phyloP scores from a whole-genome alignment of 2,888 invertebrate species.

The Melieria omissa region DNA sequence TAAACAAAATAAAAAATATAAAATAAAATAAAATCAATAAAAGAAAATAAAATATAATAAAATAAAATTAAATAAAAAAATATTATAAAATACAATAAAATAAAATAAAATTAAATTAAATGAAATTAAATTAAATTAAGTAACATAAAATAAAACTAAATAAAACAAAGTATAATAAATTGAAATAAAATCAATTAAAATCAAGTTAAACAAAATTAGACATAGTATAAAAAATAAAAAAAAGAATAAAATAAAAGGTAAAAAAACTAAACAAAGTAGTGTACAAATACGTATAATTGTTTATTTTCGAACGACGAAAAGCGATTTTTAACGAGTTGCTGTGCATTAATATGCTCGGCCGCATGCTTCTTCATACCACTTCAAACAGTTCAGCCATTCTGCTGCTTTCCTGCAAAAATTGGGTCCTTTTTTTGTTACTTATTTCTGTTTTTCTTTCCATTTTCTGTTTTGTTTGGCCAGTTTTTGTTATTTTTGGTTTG shows the following conservation, averaged over 20 bases:
- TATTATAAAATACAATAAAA: too few relatives aligned
- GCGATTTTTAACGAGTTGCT: slow-evolving; percentile 21
- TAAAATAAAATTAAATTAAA: too few relatives aligned
- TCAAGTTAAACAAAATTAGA: neutral
- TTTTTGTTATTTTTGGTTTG: neutral
- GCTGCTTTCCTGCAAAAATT: neutral
- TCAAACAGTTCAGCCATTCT: neutral
- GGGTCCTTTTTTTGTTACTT: neutral
- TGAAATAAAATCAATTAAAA: too few relatives aligned
- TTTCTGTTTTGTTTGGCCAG: neutral
- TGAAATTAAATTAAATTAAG: too few relatives aligned
- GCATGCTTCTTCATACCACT: neutral
- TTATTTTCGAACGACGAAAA: neutral
- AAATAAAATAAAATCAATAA: neutral
- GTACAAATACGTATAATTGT: neutral
- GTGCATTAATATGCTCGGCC: slow-evolving; percentile 3
- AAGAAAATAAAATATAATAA: neutral
- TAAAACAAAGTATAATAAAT: too few relatives aligned
- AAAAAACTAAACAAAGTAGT: neutral
- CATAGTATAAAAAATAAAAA: neutral
- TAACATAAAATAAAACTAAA: too few relatives aligned
- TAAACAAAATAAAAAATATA: neutral
- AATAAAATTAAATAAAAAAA: neutral
- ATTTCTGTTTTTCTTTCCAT: neutral
- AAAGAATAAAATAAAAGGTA: neutral